Evolutionary conservation across 2,888 invertebrate species (phyloP).

Genomic region (Nowickia ferox): DNA sequence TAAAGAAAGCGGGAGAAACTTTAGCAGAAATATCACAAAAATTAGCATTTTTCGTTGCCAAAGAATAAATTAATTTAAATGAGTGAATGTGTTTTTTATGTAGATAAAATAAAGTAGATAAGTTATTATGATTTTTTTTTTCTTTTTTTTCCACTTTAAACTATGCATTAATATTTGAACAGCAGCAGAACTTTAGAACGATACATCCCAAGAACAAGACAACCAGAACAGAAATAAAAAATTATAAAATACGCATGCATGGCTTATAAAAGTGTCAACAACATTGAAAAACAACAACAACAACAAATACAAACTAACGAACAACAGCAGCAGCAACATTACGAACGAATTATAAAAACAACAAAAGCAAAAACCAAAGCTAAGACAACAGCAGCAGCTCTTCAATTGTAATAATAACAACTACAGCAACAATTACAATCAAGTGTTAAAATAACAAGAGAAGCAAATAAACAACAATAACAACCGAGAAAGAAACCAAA

Average conservation of each 20-base stretch:
- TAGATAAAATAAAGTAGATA: not conserved
- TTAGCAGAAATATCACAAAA: not conserved
- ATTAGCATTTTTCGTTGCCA: not conserved
- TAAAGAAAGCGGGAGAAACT: too few species aligned
- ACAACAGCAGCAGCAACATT: constrained; percentile 33
- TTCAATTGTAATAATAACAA: constrained; percentile 56
- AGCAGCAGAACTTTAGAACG: constrained; percentile 58
- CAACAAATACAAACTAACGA: constrained; percentile 13
- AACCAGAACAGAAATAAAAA: constrained; percentile 34
- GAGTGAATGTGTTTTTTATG: not conserved
- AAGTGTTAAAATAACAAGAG: constrained; percentile 55
- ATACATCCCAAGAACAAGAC: constrained; percentile 47
- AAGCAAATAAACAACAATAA: constrained; percentile 6
- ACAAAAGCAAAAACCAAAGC: constrained; percentile 32
- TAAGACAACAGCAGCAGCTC: constrained; percentile 53
- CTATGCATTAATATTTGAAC: constrained; percentile 24
- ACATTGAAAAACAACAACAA: constrained; percentile 52
- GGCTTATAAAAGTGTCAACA: constrained; percentile 69
- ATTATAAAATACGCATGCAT: constrained; percentile 62
- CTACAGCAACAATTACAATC: constrained; percentile 58
- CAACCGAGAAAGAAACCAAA: not conserved
- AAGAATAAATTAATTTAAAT: constrained; percentile 26
- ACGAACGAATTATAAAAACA: constrained; percentile 45
- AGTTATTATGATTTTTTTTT: not conserved
- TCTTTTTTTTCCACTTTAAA: constrained; percentile 1